A percentile compares a stretch with the other conserved stretches of the same genome.
Evolutionary conservation across 2,888 invertebrate genomes (phyloP).

Genomic region (Luperina nickerlii): DNA sequence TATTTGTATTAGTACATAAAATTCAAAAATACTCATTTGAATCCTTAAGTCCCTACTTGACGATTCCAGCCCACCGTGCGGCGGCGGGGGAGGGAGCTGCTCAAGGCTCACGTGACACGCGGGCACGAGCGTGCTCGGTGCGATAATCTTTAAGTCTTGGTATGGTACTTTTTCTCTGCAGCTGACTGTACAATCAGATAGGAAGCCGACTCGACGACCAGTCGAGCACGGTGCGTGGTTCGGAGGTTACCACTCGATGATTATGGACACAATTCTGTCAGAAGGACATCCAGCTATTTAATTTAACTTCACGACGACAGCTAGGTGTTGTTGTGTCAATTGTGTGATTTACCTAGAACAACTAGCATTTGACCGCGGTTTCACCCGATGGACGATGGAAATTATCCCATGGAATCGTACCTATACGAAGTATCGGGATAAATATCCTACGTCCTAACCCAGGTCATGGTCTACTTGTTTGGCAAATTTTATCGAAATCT

Average conservation of each 20-base stretch:
- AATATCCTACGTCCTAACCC: background rate
- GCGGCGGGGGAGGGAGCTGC: too few species aligned
- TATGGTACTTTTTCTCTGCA: too few species aligned
- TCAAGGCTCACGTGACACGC: too few species aligned
- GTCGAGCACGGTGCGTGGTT: background rate
- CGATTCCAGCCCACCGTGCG: too few species aligned
- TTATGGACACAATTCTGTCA: background rate
- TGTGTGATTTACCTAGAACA: background rate
- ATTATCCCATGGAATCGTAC: background rate
- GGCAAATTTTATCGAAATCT: background rate
- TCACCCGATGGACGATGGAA: background rate
- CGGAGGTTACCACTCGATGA: background rate
- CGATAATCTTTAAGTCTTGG: too few species aligned
- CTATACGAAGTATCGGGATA: background rate
- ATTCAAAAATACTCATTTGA: too few species aligned
- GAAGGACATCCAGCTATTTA: background rate
- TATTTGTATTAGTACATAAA: too few species aligned
- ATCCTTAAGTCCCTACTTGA: too few species aligned
- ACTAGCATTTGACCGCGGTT: background rate
- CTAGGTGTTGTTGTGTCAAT: background rate
- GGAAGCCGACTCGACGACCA: background rate
- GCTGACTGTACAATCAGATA: constrained; percentile 26
- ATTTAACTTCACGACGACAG: background rate
- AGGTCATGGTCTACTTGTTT: background rate
- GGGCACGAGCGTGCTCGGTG: too few species aligned